Base-by-base conservation (phyloP, 2,113 vertebrate genomes). In the Callospermophilus lateralis region DNA sequence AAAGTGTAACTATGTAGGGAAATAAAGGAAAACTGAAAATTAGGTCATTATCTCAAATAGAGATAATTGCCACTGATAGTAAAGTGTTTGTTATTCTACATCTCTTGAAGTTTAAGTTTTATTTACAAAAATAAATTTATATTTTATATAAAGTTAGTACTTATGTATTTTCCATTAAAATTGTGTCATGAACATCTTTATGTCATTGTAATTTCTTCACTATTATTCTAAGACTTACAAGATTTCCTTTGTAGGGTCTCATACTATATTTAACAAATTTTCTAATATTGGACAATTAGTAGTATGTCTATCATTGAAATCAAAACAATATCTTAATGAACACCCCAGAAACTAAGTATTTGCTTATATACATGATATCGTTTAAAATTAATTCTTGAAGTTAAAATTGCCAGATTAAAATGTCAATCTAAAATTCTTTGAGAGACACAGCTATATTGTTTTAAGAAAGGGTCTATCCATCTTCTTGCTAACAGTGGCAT, bases 371-470 rank as follows among this genome's bases (percentile, higher is more conserved):
- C 13, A 24, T 42, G 42, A 28, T 28, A 28, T 24, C 51, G 34
- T 5, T 96, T 90, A 81, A 39, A 42, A 70, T 67, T 84, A 74
- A 80, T 65, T 86, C 1, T 45, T 90, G 51, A 94, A 53, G 34
- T 37, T 76, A 34, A 2, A 93, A 89, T 84, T 63, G 15, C 32
- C 42, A 67, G 30, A 30, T 37, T 85, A 85, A 85, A 89, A 79
- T 67, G 19, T 5, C 0, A 68, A 95, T 93, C 85, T 96, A 45
- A 20, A 90, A 45, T 1, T 61, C 87, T 37, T 70, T 58, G 32
- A 91, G n/a, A 91, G 37, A 85, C 63, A 91, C 1, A 70, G 30
- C 20, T 58, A 4, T 77, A 37, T 51, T 65, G 48, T 34, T 73
- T 67, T 95, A 58, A 91, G 30, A 96, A 91, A 76, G 17, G 3